phyloP scores from a whole-genome alignment of 2,888 invertebrate species.

The Polia nebulosa region DNA sequence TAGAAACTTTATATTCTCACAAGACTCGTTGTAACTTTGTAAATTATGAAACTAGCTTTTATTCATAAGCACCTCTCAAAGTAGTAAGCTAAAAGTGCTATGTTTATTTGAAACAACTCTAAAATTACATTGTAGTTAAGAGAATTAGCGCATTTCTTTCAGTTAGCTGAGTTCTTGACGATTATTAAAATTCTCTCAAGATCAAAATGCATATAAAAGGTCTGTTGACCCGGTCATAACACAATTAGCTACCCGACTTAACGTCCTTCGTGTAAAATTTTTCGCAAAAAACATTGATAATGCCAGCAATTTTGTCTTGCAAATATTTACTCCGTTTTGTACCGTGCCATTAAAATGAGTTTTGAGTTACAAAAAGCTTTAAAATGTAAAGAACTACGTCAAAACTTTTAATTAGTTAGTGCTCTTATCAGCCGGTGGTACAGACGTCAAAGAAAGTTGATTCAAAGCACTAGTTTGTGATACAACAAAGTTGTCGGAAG shows the following conservation, averaged over 20 bases:
- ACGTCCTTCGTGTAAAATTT: constrained; percentile 35
- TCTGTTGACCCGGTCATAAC: constrained; percentile 70
- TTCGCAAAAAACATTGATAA: constrained; percentile 38
- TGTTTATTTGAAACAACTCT: constrained; percentile 9
- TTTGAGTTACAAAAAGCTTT: constrained; percentile 50
- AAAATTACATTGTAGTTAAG: constrained; percentile 25
- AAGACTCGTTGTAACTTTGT: constrained; percentile 12
- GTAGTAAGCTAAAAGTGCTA: constrained; percentile 13
- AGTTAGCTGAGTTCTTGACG: constrained; percentile 50
- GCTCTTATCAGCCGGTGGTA: constrained; percentile 46
- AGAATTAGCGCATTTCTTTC: constrained; percentile 39
- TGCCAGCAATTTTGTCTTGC: constrained; percentile 31
- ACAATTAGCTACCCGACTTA: constrained; percentile 68
- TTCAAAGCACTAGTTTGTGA: constrained; percentile 55
- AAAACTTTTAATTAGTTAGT: constrained; percentile 64
- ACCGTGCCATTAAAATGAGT: constrained; percentile 29
- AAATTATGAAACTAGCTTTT: constrained; percentile 14
- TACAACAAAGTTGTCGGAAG: constrained; percentile 51
- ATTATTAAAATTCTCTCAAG: constrained; percentile 62
- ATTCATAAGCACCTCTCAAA: constrained; percentile 2
- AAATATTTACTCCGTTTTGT: constrained; percentile 37
- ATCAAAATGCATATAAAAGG: constrained; percentile 64
- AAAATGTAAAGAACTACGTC: constrained; percentile 49
- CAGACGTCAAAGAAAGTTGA: constrained; percentile 57
- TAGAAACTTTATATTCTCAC: background rate